These are phyloP conservation scores for Eupithecia subumbrata DNA, from an alignment of 2,888 invertebrate species.

Conservation along the genomic window DNA sequence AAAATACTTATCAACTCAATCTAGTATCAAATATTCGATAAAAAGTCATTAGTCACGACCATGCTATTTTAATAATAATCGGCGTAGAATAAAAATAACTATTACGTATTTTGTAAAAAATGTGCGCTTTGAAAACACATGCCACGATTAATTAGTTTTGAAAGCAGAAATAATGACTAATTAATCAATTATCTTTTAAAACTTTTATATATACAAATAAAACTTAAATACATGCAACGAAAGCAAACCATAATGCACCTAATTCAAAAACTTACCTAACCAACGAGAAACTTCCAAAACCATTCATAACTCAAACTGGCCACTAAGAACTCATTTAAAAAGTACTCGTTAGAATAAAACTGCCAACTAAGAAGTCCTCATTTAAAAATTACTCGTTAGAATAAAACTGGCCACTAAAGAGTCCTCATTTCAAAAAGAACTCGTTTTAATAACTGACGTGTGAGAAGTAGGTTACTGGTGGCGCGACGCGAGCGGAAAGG, in stretches of 20 bases:
- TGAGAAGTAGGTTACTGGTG: slow-evolving; percentile 61
- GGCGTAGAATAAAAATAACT: not conserved
- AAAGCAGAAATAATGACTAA: not conserved
- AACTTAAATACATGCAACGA: not conserved
- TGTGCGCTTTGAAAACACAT: not conserved
- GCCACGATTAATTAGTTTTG: not conserved
- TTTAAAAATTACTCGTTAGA: not conserved
- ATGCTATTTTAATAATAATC: not conserved
- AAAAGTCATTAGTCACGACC: not conserved
- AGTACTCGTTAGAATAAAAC: not conserved
- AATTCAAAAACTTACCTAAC: slow-evolving; percentile 51
- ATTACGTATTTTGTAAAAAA: not conserved
- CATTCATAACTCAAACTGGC: slow-evolving; percentile 51
- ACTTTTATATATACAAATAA: not conserved
- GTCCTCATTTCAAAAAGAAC: slow-evolving; percentile 53
- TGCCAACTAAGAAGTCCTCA: not conserved
- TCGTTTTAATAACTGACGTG: slow-evolving; percentile 47
- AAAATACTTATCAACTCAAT: not conserved
- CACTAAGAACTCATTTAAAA: not conserved
- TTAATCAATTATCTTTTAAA: not conserved
- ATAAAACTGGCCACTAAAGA: slow-evolving; percentile 48
- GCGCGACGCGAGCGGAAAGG: slow-evolving; percentile 71
- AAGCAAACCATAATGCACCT: not conserved
- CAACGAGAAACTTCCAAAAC: slow-evolving; percentile 48
- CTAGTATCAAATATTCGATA: not conserved